Evolutionary conservation across 2,888 invertebrate genomes (phyloP).

Genomic region (Meteorus cinctellus): DNA sequence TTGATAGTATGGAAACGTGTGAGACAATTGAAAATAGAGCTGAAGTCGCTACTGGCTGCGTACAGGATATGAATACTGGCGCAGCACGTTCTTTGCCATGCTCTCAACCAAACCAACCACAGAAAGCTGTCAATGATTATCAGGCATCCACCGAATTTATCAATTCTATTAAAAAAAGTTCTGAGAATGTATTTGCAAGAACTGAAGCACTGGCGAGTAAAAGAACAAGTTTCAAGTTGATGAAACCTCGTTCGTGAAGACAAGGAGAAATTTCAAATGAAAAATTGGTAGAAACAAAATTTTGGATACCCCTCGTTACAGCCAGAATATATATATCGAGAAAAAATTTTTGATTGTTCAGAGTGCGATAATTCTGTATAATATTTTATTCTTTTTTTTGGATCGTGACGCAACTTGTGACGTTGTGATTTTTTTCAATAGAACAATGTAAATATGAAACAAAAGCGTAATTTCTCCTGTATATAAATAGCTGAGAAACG

Average conservation of each 20-base stretch:
- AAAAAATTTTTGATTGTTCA: too few species aligned
- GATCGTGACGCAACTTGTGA: too few species aligned
- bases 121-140: slow-evolving; percentile 58
- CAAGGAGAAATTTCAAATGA: slow-evolving; percentile 36
- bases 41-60: slow-evolving; percentile 48
- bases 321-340: too few species aligned
- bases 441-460: slow-evolving; percentile 8
- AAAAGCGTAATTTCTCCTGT: slow-evolving; percentile 23
- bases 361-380: too few species aligned
- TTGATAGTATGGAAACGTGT: slow-evolving; percentile 47
- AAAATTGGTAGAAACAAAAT: background rate
- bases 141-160: slow-evolving; percentile 68
- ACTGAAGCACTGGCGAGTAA: slow-evolving; percentile 71
- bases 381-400: slow-evolving; percentile 1
- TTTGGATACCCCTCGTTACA: too few species aligned
- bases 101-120: slow-evolving; percentile 44
- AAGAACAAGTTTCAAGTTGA: slow-evolving; percentile 71
- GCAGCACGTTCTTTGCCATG: slow-evolving; percentile 31
- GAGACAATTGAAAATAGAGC: slow-evolving; percentile 33
- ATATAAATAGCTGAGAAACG: slow-evolving; percentile 20
- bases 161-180: slow-evolving; percentile 69
- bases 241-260: slow-evolving; percentile 67
- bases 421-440: background rate
- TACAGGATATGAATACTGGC: slow-evolving; percentile 21
- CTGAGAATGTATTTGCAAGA: slow-evolving; percentile 70